Base-by-base conservation (phyloP, 2,888 invertebrate genomes). In the Glyphotaelius pellucidus region DNA sequence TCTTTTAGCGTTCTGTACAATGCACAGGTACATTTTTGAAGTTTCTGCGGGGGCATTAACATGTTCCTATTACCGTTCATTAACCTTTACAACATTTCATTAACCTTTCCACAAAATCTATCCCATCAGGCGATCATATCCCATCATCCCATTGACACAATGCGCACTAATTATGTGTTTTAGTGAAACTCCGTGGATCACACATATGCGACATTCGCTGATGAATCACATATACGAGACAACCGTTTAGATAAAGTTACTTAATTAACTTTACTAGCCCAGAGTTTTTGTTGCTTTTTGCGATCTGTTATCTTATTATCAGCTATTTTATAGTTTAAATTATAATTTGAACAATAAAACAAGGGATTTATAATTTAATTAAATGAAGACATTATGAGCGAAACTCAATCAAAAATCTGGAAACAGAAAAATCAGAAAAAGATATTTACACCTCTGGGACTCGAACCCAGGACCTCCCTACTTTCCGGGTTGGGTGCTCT, bases 1-100 rank as follows among this genome's bases (percentile, higher is more conserved):
- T 35, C 35, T 89, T 32, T 79, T 89, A 38, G n/a, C 14, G 3
- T 89, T 89, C 35, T 89, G 88, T 79, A 35, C 88, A 31, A 25
- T 35, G n/a, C 88, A 89, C 79, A 89, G 88, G 88, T 89, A 89
- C n/a, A 86, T 30, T 30, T 30, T 30, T 86, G 30, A 4, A 42
- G 19, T 83, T 83, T 31, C 35, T 83, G 32, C 11, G 9, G 7
- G 31, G 19, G n/a, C 9, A 25, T 83, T 35, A 35, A 32, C 9
- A 11, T 83, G 11, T 32, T 83, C 3, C 15, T 35, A 32, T 19
- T 15, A 15, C 15, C 35, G 9, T 32, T 35, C 9, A 31, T 19
- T 31, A 31, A 11, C 31, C 32, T 81, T 30, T 14, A 81, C 15
- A 25, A 12, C n/a, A n/a, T n/a, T n/a, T n/a, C n/a, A n/a, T n/a